Base-by-base conservation (phyloP, 2,888 invertebrate genomes). In the Ectemnius continuus region DNA sequence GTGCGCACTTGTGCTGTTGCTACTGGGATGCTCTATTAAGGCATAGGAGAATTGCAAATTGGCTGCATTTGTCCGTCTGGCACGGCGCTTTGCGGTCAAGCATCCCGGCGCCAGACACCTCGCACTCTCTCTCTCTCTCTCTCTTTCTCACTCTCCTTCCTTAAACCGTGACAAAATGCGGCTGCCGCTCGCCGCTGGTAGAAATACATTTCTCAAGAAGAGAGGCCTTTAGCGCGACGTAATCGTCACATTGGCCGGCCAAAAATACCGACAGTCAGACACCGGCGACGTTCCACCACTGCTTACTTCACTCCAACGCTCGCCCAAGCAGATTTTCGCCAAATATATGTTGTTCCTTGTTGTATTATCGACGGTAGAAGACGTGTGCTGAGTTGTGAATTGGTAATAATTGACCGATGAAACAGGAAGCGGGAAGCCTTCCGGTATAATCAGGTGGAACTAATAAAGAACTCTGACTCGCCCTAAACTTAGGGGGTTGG, bases 71-170 rank as follows among this genome's bases (percentile, higher is more conserved):
- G 84, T 85, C 76, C 83, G 82, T 83, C 79, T 78, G 85, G 80
- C 81, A 75, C 79, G 81, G 79, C 70, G 75, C 82, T 79, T 86
- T 83, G 86, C 85, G 85, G 85, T 85, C 85, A 80, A 85, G 86
- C 87, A 83, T 86, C 86, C 77, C 84, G 86, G 85, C 86, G 87
- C 86, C 86, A 83, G 82, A 82, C 84, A 80, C 68, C 82, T 79
- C 69, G 67, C 20, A 69, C 63, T 61, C 72, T 45, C 70, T 70
- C 69, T 61, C 52, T 56, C 36, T 52, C 20, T 36, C 52, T 45
- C 69, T 61, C 72, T 48, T 52, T 47, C 73, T 58, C 69, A 60
- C 58, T 56, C 36, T 46, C 16, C 45, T 52, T 45, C 67, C 60
- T 69, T 56, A 23, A 23, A 3, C 23, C 23, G 23, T 52, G 52